Percentiles rank a stretch among this genome's conserved stretches.
Conservation (phyloP, 1,140 invertebrate genomes). For the Drosophila bipectinata region DNA sequence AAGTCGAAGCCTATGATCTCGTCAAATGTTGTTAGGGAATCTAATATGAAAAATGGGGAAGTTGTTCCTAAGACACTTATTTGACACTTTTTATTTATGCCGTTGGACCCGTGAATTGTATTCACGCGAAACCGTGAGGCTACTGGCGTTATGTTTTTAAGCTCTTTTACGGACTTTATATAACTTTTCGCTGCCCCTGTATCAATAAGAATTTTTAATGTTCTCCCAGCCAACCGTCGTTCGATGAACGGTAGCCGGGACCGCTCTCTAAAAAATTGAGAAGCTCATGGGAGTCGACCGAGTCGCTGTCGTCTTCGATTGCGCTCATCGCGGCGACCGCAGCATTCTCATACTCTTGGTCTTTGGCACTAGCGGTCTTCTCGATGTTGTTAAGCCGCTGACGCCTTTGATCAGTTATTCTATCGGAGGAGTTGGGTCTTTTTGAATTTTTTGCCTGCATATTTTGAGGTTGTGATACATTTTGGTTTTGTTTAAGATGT, state of each 20-base stretch:
- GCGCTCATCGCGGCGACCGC: no score
- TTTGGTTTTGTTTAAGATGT: not conserved
- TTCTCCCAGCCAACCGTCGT: no score
- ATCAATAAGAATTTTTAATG: no score
- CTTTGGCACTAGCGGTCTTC: not conserved
- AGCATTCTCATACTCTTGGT: not conserved
- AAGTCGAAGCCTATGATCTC: not conserved
- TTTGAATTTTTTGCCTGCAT: not conserved
- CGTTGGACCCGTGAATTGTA: no score
- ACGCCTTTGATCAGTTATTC: not conserved
- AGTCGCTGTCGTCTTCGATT: not conserved
- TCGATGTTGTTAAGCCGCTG: slow-evolving; percentile 1
- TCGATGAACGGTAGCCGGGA: not conserved
- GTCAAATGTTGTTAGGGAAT: slow-evolving; percentile 3
- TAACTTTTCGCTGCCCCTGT: no score
- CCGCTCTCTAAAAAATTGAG: not conserved
- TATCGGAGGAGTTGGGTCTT: slow-evolving; percentile 1
- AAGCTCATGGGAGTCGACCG: not conserved
- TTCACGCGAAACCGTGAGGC: no score
- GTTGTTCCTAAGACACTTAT: not conserved
- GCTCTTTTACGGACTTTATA: no score
- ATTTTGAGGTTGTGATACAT: not conserved
- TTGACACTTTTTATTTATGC: no score
- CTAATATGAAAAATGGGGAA: not conserved
- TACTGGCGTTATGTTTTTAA: no score